Base-by-base conservation (phyloP, 64 coral and sea anemone genomes). In the Dendrophyllia cribrosa region DNA sequence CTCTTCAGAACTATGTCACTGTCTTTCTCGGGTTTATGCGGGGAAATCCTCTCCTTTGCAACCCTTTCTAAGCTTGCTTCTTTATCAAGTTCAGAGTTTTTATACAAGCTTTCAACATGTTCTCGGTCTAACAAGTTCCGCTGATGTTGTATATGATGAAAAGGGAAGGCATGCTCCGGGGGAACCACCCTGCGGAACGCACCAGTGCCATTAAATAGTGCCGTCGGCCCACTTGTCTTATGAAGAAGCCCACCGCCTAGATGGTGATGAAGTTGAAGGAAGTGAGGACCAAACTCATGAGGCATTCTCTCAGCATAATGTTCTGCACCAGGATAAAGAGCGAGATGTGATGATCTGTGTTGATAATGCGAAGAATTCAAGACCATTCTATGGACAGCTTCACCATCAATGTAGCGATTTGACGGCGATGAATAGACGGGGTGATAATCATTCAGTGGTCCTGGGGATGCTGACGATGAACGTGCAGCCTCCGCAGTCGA, bases 401-500 rank as follows among this genome's bases (percentile, higher is more conserved):
- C 92, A 8, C 91, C 72, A 79, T 97, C 95, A 64, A 97, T 85
- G 48, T 89, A 97, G 59, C 91, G 88, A 49, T 89, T 93, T 76
- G 75, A 94, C 66, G 95, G 89, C 59, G 92, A 91, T n/a, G 95
- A 94, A 69, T 97, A 97, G 15, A 90, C 85, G 26, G 95, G 75
- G 75, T 97, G 95, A 53, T 94, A 94, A 50, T 97, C 95, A 91
- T 78, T 97, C 82, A 97, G 91, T 65, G 95, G 84, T 66, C 95
- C 88, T n/a, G 95, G 92, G 61, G 95, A 97, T 78, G 91, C 86
- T 48, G 91, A 77, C 21, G 95, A 87, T 25, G 95, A 84, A 53
- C 88, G 74, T 43, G 95, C 90, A 46, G 95, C 95, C 89, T 97
- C 95, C 12, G 95, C 95, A 25, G 95, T 97, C 59, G 95, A 97